Evolutionary conservation across 2,888 invertebrate genomes (phyloP).

Genomic region (Siphlonurus alternatus): DNA sequence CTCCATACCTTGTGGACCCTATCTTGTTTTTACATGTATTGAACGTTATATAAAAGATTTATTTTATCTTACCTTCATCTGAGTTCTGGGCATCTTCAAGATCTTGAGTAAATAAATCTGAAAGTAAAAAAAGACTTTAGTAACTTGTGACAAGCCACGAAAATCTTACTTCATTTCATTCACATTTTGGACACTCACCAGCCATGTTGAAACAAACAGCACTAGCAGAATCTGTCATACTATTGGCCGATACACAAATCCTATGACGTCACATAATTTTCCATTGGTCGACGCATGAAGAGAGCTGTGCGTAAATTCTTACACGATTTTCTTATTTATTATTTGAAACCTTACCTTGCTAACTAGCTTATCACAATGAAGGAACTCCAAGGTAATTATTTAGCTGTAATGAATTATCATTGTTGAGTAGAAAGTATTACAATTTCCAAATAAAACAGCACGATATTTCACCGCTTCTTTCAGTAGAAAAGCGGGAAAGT

Average conservation of each 20-base stretch:
- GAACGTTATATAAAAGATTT: background rate
- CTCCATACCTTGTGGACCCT: background rate
- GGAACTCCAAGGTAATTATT: background rate
- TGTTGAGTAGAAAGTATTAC: too few relatives aligned
- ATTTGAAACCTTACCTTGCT: too few relatives aligned
- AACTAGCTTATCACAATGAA: background rate
- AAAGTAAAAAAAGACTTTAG: conserved; percentile 6
- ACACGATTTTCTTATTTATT: too few relatives aligned
- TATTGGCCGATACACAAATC: background rate
- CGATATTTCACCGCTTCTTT: background rate
- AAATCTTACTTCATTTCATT: conserved; percentile 7
- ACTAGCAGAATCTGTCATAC: background rate
- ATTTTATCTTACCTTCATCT: conserved; percentile 5
- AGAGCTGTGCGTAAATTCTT: background rate
- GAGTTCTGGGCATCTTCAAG: conserved; percentile 8
- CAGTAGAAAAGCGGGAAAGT: background rate
- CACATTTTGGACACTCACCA: conserved; percentile 10
- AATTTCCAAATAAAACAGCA: too few relatives aligned
- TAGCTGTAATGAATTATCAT: too few relatives aligned
- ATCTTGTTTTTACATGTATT: background rate
- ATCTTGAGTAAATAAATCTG: conserved; percentile 8
- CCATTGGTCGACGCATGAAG: background rate
- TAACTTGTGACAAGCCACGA: conserved; percentile 1
- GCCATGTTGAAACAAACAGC: conserved; percentile 12
- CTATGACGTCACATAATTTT: background rate